Percentiles rank a stretch among this genome's conserved stretches.
Evolutionary conservation across 2,797 vertebrate genomes (phyloP).

Genomic region (Enteromius radiatus): DNA sequence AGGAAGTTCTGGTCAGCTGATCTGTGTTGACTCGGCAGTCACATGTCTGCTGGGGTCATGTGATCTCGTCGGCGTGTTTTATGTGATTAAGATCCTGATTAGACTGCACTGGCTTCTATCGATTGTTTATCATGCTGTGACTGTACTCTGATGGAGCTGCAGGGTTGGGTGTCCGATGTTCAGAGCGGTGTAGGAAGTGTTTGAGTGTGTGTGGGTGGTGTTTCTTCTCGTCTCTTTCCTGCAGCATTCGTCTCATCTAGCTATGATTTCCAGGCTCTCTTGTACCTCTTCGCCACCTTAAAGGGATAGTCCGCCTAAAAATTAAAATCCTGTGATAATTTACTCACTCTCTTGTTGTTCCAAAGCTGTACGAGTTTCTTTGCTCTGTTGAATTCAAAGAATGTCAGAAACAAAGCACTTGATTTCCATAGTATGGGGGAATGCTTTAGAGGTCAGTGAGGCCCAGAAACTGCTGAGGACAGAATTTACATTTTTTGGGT

Average conservation of each 20-base stretch:
- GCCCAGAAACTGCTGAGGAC: background rate
- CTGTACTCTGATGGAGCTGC: no score
- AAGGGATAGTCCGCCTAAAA: background rate
- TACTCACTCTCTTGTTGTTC: background rate
- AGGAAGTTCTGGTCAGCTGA: conserved; percentile 52
- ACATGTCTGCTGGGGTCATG: conserved; percentile 17
- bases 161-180: background rate
- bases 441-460: background rate
- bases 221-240: conserved; percentile 19
- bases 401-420: background rate
- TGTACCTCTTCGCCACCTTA: background rate
- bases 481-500: background rate
- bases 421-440: background rate
- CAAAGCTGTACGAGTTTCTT: background rate
- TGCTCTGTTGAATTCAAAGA: background rate
- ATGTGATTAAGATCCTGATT: conserved; percentile 15
- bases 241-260: conserved; percentile 61
- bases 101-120: background rate
- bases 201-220: conserved; percentile 63
- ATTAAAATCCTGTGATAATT: background rate
- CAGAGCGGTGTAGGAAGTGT: conserved; percentile 69
- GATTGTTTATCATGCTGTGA: background rate
- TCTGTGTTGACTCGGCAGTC: conserved; percentile 21
- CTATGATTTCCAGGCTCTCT: background rate
- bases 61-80: conserved; percentile 19